A percentile compares a stretch with the other conserved stretches of the same genome.
phyloP scores from a whole-genome alignment of 2,888 invertebrate genomes.

The Incurvaria masculella region DNA sequence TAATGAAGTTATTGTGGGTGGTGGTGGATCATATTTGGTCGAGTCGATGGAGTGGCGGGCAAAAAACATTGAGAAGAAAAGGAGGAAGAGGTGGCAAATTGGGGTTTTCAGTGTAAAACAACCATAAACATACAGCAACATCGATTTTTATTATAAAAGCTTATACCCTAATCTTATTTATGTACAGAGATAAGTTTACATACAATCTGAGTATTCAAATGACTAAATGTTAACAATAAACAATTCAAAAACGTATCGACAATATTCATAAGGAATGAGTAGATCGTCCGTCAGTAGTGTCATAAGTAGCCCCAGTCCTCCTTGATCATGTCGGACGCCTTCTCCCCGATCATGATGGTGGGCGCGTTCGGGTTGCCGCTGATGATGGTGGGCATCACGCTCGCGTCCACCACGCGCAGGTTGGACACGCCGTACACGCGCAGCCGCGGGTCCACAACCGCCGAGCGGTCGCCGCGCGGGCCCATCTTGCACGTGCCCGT shows the following conservation, averaged over 20 bases:
- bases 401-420: conserved; percentile 77
- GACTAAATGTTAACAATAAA: not conserved
- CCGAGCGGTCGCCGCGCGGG: conserved; percentile 66
- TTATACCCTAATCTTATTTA: too few species aligned
- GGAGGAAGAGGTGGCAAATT: too few species aligned
- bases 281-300: conserved; percentile 26
- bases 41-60: too few species aligned
- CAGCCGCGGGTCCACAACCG: conserved; percentile 77
- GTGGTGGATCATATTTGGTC: too few species aligned
- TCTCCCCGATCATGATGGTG: conserved; percentile 88
- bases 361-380: conserved; percentile 91
- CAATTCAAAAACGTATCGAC: not conserved
- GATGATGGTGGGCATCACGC: conserved; percentile 85
- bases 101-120: too few species aligned
- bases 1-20: too few species aligned
- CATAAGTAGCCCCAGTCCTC: conserved; percentile 72
- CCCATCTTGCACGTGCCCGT: conserved; percentile 88
- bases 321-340: conserved; percentile 85
- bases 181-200: too few species aligned
- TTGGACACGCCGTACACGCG: conserved; percentile 76
- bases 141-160: too few species aligned
- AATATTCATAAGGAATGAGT: conserved; percentile 5
- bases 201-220: not conserved
- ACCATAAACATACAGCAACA: too few species aligned
- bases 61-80: too few species aligned